phyloP scores from a whole-genome alignment of 2,888 invertebrate species.

The Synergus laeviventris region DNA sequence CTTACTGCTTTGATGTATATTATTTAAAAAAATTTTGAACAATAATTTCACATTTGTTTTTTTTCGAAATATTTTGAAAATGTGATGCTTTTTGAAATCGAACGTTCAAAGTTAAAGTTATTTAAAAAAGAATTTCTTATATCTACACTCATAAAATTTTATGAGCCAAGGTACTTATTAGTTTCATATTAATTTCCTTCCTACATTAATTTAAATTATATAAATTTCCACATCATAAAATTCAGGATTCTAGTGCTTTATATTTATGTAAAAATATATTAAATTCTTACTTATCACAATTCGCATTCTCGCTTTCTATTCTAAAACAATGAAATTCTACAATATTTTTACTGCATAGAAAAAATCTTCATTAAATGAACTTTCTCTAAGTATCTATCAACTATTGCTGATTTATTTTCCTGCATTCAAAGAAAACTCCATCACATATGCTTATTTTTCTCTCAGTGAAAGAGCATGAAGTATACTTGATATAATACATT shows the following conservation, averaged over 20 bases:
- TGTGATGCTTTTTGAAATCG: not conserved
- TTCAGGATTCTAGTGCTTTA: not conserved
- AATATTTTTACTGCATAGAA: not conserved
- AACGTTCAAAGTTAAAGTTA: not conserved
- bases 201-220: not conserved
- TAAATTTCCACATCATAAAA: not conserved
- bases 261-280: conserved; percentile 21
- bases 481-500: conserved; percentile 22
- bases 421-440: conserved; percentile 19
- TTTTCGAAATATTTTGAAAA: not conserved
- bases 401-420: conserved; percentile 18
- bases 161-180: not conserved
- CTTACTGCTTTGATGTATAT: not conserved
- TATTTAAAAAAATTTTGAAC: not conserved
- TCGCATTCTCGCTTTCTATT: conserved; percentile 24
- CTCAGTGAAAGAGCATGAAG: conserved; percentile 23
- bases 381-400: conserved; percentile 29
- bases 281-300: not conserved
- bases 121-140: not conserved
- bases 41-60: too few relatives aligned
- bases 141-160: not conserved
- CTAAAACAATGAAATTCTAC: conserved; percentile 1
- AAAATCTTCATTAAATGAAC: conserved; percentile 21
- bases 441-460: conserved; percentile 3
- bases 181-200: not conserved